Percentiles rank a stretch among this genome's conserved stretches.
phyloP scores from a whole-genome alignment of 2,797 vertebrate genomes.

The Myoxocephalus aenaeus region DNA sequence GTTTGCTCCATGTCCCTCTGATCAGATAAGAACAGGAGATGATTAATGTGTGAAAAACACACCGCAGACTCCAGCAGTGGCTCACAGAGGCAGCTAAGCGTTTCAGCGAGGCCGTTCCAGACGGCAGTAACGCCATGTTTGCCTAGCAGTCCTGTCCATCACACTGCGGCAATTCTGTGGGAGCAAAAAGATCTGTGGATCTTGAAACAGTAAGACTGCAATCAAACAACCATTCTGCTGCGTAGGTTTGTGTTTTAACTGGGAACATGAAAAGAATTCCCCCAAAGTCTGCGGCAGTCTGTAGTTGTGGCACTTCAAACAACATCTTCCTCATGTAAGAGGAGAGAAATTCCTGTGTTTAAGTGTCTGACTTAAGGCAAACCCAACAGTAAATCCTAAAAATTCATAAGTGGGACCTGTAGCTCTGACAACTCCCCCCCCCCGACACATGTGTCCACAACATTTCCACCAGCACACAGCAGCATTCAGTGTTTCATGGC shows the following conservation, averaged over 20 bases:
- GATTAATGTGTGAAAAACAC: conserved; percentile 56
- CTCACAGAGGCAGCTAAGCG: conserved; percentile 43
- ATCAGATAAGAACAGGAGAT: conserved; percentile 40
- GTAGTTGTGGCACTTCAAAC: conserved; percentile 6
- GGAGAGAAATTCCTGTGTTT: conserved; percentile 20
- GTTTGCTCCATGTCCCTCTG: conserved; percentile 22
- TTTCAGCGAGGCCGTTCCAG: conserved; percentile 22
- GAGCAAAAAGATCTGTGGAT: conserved; percentile 1
- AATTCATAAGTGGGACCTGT: conserved; percentile 38
- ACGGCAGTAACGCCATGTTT: conserved; percentile 24
- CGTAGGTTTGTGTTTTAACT: conserved; percentile 1
- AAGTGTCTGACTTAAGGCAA: conserved; percentile 20
- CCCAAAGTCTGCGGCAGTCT: neutral
- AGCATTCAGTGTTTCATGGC: conserved; percentile 63
- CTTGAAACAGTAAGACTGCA: neutral
- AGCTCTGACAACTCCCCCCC: conserved; percentile 10
- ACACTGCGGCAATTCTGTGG: conserved; percentile 7
- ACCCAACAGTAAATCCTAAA: conserved; percentile 33
- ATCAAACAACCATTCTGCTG: neutral
- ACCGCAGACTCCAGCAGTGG: conserved; percentile 32
- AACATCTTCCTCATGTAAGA: conserved; percentile 9
- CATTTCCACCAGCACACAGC: conserved; percentile 73
- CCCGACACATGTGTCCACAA: conserved; percentile 45
- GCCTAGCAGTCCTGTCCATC: conserved; percentile 47
- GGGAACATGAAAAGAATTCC: neutral